Conservation (phyloP, 2,797 vertebrate species). For the Chelon auratus region DNA sequence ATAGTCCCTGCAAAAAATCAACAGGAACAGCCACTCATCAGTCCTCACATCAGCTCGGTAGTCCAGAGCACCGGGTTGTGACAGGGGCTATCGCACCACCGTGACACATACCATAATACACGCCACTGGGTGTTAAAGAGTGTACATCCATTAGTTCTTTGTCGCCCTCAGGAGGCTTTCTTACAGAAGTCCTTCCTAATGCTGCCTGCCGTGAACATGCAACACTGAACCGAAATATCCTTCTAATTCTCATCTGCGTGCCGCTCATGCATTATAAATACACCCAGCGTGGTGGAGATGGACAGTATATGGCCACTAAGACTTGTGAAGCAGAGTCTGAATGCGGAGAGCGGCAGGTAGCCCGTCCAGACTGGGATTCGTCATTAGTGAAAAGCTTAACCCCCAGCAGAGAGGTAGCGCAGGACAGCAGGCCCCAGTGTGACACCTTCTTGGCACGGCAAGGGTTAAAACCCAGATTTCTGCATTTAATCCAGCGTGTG, state of each 20-base stretch:
- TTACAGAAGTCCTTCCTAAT: conserved; percentile 49
- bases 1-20: conserved; percentile 15
- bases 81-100: conserved; percentile 21
- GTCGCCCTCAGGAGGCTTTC: conserved; percentile 48
- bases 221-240: conserved; percentile 58
- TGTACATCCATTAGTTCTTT: conserved; percentile 56
- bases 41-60: conserved; percentile 39
- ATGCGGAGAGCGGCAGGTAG: conserved; percentile 60
- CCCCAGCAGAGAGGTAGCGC: conserved; percentile 52
- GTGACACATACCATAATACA: conserved; percentile 26
- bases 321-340: conserved; percentile 54
- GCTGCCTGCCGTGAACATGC: conserved; percentile 66
- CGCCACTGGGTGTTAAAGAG: conserved; percentile 46
- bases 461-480: conserved; percentile 68
- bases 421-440: conserved; percentile 51
- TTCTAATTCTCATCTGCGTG: conserved; percentile 71
- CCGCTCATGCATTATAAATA: conserved; percentile 71
- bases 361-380: conserved; percentile 36
- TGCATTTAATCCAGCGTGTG: conserved; percentile 51
- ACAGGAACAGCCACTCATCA: conserved; percentile 60
- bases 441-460: conserved; percentile 20
- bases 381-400: conserved; percentile 70
- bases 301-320: conserved; percentile 64
- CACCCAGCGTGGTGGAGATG: conserved; percentile 43
- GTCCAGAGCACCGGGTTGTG: conserved; percentile 39